Evolutionary conservation across 92 coral and sea anemone genomes (phyloP), one percentile per base, ranked within the genome.

Genomic region (Muricea muricata): DNA sequence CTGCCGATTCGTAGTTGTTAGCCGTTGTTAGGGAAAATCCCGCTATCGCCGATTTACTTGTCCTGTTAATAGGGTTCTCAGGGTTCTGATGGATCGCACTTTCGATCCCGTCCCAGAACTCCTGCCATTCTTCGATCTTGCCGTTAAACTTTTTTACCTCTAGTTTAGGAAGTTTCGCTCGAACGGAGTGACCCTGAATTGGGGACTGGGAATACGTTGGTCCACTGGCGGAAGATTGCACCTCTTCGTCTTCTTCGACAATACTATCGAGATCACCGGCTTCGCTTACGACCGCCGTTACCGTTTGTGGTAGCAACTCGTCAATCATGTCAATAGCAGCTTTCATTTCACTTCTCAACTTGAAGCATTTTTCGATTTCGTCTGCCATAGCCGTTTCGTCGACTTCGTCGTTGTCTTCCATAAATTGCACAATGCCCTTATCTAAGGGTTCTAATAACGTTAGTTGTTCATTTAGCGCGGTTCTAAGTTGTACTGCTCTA

Each of bases 81-180:
- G 58, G 47, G 67, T 87, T 87, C 26, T n/a, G 21, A 73, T 83
- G 88, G 60, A 83, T 88, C 26, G 88, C 58, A 32, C 88, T 88
- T 35, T 82, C 91, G 76, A 87, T 82, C 10, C 37, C 60, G 84
- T 87, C 91, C 91, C 87, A 87, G 80, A 87, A 87, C 87, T 82
- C 84, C 46, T 82, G 87, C 91, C 91, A 87, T 6, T 69, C 84
- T 26, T 85, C 34, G 23, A 89, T 11, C 8, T 84, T 71, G 35
- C 89, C 89, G 12, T 17, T 3, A 65, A 79, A 90, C 23, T 61
- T 74, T 34, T 63, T 73, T 17, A 50, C 75, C 28, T 89, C 84
- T 24, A 85, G 37, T 39, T 85, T 85, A 15, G 84, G 92, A 18
- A 80, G 52, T 55, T 48, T 79, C 11, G 57, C 82, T 47, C 85